These are phyloP conservation scores for Nasonia oneida DNA, from an alignment of 2,888 invertebrate genomes.

Conservation along the genomic window DNA sequence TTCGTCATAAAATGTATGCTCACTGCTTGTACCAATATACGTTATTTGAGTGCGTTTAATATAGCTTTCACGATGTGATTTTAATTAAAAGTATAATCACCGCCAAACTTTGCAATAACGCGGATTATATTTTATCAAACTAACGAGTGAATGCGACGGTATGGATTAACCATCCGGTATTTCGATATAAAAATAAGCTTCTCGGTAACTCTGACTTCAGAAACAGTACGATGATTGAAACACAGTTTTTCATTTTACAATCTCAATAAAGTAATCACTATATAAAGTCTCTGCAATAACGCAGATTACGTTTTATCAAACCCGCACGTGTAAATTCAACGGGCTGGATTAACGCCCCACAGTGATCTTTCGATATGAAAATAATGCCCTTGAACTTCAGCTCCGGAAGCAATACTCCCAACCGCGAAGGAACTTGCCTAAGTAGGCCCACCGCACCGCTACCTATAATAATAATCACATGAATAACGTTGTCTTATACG, in stretches of 20 bases:
- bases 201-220: no score
- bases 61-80: background rate
- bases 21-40: no score
- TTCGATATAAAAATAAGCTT: no score
- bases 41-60: no score
- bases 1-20: no score
- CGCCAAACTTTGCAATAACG: background rate
- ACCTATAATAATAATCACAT: background rate
- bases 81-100: background rate
- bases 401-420: background rate
- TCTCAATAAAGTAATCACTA: background rate
- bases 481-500: conserved; percentile 32
- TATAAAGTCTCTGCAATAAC: background rate
- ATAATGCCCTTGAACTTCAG: background rate
- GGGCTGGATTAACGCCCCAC: background rate
- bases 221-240: no score
- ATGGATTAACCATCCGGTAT: no score
- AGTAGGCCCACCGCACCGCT: no score
- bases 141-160: no score
- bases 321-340: background rate
- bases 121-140: no score
- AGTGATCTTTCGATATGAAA: background rate
- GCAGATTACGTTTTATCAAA: background rate
- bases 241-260: no score
- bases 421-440: no score